phyloP scores from a whole-genome alignment of 2,888 invertebrate species.

The Caradrina kadenii region DNA sequence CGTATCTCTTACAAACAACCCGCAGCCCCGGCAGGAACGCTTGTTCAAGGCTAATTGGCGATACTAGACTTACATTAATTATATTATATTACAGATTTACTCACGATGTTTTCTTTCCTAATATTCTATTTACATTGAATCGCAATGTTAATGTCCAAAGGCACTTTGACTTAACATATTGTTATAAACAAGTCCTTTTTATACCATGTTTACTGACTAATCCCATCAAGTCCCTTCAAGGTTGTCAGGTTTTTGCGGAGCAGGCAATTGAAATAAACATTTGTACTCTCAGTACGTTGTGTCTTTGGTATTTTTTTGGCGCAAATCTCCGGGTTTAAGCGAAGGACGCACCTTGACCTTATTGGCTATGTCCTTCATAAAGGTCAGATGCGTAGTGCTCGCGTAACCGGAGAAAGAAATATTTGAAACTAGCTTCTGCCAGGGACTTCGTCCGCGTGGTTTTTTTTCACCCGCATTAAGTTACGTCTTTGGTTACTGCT shows the following conservation, averaged over 20 bases:
- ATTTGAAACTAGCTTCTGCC: too few species aligned
- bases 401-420: too few species aligned
- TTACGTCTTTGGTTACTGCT: too few species aligned
- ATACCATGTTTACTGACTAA: constrained; percentile 3
- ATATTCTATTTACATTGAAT: too few species aligned
- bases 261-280: background rate
- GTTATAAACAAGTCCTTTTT: constrained; percentile 7
- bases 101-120: too few species aligned
- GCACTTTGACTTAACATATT: constrained; percentile 1
- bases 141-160: background rate
- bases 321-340: background rate
- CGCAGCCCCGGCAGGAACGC: too few species aligned
- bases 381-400: constrained; percentile 17
- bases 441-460: too few species aligned
- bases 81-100: too few species aligned
- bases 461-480: too few species aligned
- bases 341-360: constrained; percentile 26
- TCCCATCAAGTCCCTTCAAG: constrained; percentile 12
- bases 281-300: background rate
- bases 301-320: background rate
- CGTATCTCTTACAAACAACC: too few species aligned
- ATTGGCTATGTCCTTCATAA: constrained; percentile 17
- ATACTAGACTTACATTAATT: too few species aligned
- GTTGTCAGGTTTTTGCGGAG: constrained; percentile 4
- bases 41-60: too few species aligned